A percentile compares a stretch with the other conserved stretches of the same genome.
phyloP scores from a whole-genome alignment of 2,797 vertebrate genomes.

The Crenichthys baileyi region DNA sequence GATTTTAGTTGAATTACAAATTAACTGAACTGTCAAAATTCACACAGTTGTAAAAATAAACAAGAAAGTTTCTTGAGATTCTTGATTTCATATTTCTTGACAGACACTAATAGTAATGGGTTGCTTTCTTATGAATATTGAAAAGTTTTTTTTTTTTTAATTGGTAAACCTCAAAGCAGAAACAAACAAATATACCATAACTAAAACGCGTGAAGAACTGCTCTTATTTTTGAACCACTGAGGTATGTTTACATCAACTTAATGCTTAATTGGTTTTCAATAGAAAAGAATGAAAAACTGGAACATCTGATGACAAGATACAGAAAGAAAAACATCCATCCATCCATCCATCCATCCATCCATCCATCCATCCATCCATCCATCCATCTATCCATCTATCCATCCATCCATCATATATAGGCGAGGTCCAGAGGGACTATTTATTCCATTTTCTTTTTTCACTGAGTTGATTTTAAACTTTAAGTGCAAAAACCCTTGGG shows the following conservation, averaged over 20 bases:
- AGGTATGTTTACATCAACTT: neutral
- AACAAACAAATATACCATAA: neutral
- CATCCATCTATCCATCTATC: no score
- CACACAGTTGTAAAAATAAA: no score
- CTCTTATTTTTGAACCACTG: neutral
- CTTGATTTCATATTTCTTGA: neutral
- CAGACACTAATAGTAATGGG: neutral
- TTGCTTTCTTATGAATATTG: no score
- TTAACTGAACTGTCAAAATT: neutral
- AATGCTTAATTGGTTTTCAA: neutral
- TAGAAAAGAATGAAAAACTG: neutral
- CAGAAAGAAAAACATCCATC: neutral
- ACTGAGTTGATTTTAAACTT: neutral
- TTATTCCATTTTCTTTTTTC: neutral
- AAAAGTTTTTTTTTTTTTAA: neutral
- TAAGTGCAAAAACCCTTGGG: neutral
- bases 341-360: neutral
- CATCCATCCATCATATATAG: no score
- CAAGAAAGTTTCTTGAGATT: no score
- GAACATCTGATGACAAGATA: neutral
- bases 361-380: no score
- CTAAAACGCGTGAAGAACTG: neutral
- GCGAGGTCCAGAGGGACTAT: no score
- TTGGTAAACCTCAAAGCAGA: neutral
- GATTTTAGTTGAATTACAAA: neutral